Evolutionary conservation across 2,797 vertebrate genomes (phyloP), one percentile per base, ranked within the genome.

Genomic region (Meriones psammophilus): DNA sequence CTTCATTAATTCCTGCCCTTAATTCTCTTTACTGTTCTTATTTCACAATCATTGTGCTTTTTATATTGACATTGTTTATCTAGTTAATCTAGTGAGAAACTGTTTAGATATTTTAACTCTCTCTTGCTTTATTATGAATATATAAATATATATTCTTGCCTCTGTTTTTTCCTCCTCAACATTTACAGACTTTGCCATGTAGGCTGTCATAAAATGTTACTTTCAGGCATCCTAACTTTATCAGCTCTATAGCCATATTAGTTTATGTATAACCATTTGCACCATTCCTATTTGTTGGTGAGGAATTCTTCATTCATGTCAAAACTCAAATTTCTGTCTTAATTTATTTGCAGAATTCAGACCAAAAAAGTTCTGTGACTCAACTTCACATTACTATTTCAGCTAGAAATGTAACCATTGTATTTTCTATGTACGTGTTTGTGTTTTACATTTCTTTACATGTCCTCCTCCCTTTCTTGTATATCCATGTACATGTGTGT

Each of bases 201-300:
- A 91, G 28, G 8, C 1, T 66, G 36, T 89, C 6, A 81, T 60
- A 85, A 33, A 94, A 78, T 68, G n/a, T 81, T 60, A 66, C 71
- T 88, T 95, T 80, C 36, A 93, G 66, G 89, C 28, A n/a, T 77
- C 86, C 64, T 94, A 87, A 64, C 12, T 33, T 78, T 14, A 81
- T 33, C 15, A 42, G 54, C n/a, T 54, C 10, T 26, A 39, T 26
- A 80, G 30, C 20, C 42, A 42, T 64, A 39, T 12, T 18, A 36
- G 39, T 17, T 81, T 54, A 5, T 74, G 4, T 56, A 26, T 39
- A 60, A n/a, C 15, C 0, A 39, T 56, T 74, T 30, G 76, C 6
- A 66, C 18, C 10, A 56, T 84, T 15, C 24, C 46, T 42, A 15
- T n/a, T 80, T 83, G 39, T 81, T 76, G 5, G 18, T 81, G 46